Percentiles rank a stretch among this genome's conserved stretches.
Evolutionary conservation across 92 coral and sea anemone genomes (phyloP).

Genomic region (Siderastrea siderea): DNA sequence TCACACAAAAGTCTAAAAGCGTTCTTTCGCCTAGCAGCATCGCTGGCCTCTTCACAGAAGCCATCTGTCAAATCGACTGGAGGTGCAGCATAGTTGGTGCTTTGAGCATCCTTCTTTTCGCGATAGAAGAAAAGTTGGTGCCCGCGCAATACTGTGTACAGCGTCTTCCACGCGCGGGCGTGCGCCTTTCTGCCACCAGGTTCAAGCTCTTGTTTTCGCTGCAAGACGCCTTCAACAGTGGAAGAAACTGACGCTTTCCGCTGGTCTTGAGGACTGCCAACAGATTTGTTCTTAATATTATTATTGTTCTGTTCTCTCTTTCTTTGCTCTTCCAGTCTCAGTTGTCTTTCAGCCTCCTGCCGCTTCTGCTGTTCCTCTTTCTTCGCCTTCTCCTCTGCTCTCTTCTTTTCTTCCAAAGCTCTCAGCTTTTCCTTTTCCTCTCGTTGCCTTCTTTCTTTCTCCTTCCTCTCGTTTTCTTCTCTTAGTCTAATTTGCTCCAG

Average conservation of each 20-base stretch:
- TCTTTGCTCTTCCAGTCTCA: slow-evolving; percentile 10
- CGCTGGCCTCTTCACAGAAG: slow-evolving; percentile 69
- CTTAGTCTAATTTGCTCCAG: slow-evolving; percentile 26
- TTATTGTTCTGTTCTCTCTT: slow-evolving; percentile 17
- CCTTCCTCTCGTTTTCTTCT: slow-evolving; percentile 39
- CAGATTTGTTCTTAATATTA: slow-evolving; percentile 28
- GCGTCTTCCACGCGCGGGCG: slow-evolving; percentile 88
- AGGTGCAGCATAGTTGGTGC: slow-evolving; percentile 72
- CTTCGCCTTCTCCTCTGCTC: slow-evolving; percentile 44
- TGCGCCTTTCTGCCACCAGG: slow-evolving; percentile 76
- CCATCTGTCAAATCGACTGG: slow-evolving; percentile 78
- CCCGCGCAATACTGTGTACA: slow-evolving; percentile 81
- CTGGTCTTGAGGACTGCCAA: slow-evolving; percentile 48
- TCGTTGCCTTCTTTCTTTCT: slow-evolving; percentile 27
- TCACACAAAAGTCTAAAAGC: slow-evolving; percentile 78
- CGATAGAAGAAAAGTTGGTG: slow-evolving; percentile 77
- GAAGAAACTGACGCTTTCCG: slow-evolving; percentile 43
- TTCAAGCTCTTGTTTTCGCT: slow-evolving; percentile 89
- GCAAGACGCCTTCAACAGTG: slow-evolving; percentile 82
- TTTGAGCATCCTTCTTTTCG: slow-evolving; percentile 74
- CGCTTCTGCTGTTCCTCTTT: slow-evolving; percentile 43
- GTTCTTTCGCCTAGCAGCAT: slow-evolving; percentile 65
- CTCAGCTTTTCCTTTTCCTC: slow-evolving; percentile 34
- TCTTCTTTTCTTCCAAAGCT: slow-evolving; percentile 34
- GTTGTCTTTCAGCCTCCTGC: slow-evolving; percentile 31